phyloP scores from a whole-genome alignment of 1,140 invertebrate species.

The Drosophila mauritiana region DNA sequence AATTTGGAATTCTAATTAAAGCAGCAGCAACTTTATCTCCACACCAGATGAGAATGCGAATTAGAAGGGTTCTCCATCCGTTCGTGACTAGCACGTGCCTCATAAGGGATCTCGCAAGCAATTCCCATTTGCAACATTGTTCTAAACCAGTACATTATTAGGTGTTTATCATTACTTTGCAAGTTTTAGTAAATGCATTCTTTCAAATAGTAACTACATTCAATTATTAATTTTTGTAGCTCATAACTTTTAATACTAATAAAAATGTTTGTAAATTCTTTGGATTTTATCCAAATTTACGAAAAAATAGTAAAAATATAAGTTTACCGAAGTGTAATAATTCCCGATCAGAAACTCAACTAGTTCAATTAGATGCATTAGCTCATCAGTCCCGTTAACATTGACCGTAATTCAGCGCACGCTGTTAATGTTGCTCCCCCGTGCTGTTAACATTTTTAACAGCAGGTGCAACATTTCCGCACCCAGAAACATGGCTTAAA shows the following conservation, averaged over 20 bases:
- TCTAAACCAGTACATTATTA: neutral
- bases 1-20: slow-evolving; percentile 81
- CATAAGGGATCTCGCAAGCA: neutral
- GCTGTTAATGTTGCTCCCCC: slow-evolving; percentile 61
- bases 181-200: neutral
- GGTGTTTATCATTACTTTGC: neutral
- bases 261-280: no score
- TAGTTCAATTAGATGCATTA: slow-evolving; percentile 13
- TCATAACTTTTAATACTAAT: no score
- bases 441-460: slow-evolving; percentile 54
- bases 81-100: slow-evolving; percentile 62
- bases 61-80: slow-evolving; percentile 42
- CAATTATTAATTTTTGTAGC: no score
- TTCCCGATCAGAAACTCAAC: neutral
- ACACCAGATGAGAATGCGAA: slow-evolving; percentile 41
- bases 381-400: slow-evolving; percentile 30
- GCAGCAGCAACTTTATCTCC: slow-evolving; percentile 75
- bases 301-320: no score
- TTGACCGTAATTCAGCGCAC: slow-evolving; percentile 28
- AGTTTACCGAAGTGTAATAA: neutral
- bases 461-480: slow-evolving; percentile 65
- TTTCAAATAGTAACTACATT: no score
- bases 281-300: no score
- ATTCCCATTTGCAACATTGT: neutral
- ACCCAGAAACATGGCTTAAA: slow-evolving; percentile 8